phyloP scores from a whole-genome alignment of 2,113 vertebrate genomes.

The Menura novaehollandiae region DNA sequence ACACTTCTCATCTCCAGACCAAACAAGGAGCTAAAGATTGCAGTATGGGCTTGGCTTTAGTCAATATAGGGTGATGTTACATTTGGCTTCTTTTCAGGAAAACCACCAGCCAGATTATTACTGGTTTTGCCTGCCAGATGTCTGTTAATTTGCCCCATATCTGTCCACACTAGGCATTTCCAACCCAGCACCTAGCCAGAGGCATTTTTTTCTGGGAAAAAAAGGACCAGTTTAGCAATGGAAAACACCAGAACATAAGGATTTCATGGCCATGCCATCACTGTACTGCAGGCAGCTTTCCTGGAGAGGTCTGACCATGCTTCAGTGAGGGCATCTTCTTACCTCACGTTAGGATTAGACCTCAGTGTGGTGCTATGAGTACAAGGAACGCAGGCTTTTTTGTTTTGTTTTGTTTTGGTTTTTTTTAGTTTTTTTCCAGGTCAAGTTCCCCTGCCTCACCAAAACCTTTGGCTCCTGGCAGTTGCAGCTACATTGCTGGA shows the following conservation, averaged over 20 bases:
- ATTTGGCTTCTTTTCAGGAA: background rate
- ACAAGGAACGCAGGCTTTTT: background rate
- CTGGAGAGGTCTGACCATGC: background rate
- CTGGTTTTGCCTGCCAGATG: background rate
- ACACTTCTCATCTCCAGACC: background rate
- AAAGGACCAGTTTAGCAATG: background rate
- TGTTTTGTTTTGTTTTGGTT: no score
- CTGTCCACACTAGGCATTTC: background rate
- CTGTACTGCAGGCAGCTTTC: background rate
- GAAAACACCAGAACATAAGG: background rate
- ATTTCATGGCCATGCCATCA: accelerated
- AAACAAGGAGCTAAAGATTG: background rate
- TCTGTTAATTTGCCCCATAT: background rate
- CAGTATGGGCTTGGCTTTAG: background rate
- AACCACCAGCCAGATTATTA: background rate
- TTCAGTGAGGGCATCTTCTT: background rate
- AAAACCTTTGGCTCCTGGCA: background rate
- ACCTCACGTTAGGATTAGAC: background rate
- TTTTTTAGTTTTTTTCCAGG: background rate
- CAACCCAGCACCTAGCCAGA: background rate
- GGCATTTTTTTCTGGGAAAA: background rate
- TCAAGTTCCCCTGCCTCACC: no score
- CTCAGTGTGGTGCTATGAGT: background rate
- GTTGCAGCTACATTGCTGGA: background rate
- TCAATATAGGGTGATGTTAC: background rate